Percentiles rank a stretch among this genome's conserved stretches.
These are phyloP conservation scores for Apolygus lucorum DNA, from an alignment of 1,140 invertebrate genomes.

Conservation along the genomic window DNA sequence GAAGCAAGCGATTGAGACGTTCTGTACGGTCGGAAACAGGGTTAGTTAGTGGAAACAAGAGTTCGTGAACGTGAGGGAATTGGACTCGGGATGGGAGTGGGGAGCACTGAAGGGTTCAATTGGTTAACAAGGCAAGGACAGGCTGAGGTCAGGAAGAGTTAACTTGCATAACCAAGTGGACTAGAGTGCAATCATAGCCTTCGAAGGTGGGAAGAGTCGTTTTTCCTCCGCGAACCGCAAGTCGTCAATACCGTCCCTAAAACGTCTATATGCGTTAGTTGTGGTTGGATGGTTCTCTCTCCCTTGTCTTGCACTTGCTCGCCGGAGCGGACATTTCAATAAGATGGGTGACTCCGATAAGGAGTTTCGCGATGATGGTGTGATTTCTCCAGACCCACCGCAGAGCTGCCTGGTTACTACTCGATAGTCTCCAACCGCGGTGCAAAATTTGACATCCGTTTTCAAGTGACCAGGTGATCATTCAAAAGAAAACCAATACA, in stretches of 20 bases:
- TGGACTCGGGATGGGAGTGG: not conserved
- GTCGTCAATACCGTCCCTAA: not conserved
- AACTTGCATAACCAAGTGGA: constrained; percentile 16
- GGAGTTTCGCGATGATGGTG: too few species aligned
- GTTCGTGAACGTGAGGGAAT: constrained; percentile 7
- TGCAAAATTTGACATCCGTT: too few species aligned
- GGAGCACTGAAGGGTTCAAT: constrained; percentile 1
- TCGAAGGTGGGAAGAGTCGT: not conserved
- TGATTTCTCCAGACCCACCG: too few species aligned
- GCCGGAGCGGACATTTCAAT: not conserved
- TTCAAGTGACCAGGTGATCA: too few species aligned
- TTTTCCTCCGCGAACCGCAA: not conserved
- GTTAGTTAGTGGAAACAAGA: constrained; percentile 18
- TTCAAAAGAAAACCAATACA: too few species aligned
- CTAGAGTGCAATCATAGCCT: constrained; percentile 8
- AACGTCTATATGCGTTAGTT: not conserved
- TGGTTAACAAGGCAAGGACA: constrained; percentile 20
- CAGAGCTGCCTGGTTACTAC: too few species aligned
- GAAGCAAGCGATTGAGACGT: constrained; percentile 4
- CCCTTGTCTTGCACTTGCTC: not conserved
- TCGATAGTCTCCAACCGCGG: too few species aligned
- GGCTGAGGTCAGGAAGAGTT: constrained; percentile 19
- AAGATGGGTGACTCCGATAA: too few species aligned
- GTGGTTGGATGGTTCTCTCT: not conserved
- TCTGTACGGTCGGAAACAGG: not conserved